Base-by-base conservation (phyloP, 2,797 vertebrate species). In the Dendrocincla fuliginosa region DNA sequence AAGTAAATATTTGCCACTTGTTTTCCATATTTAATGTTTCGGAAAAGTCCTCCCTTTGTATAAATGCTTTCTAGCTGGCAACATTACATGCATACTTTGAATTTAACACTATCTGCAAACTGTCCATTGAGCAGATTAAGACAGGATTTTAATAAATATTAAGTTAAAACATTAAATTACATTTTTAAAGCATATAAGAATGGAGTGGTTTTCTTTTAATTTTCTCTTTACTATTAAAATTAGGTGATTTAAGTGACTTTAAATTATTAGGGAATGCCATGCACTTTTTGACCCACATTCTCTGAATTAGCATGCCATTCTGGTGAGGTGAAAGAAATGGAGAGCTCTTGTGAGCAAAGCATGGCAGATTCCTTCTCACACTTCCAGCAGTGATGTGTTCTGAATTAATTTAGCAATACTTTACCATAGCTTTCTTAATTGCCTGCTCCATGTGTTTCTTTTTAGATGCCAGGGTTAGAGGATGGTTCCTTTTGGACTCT, bases 401-500 rank as follows among this genome's bases (percentile, higher is more conserved):
- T 74, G 32, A 56, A 13, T 73, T 63, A 18, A 55, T 83, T 85
- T 59, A 90, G 10, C 37, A 46, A 32, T 46, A 25, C 9, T 87
- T 80, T n/a, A 37, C 18, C 8, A 13, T 2, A 49, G 13, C 52
- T 32, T 10, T 24, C n/a, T 47, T 59, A 71, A 84, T n/a, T 84
- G 16, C 49, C 60, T 61, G 33, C 55, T 55, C 10, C 4, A 0
- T 74, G 15, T 96, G 27, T 84, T 93, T 95, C 69, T 95, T 97
- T 97, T 47, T 96, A 99, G 98, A 99, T 97, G 7, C 98, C 79
- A 98, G 98, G 76, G 98, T 99, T 91, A 97, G 98, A 98, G 98
- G 98, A 94, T 99, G 98, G 98, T 96, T 98, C 74, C 96, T 99
- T 97, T 86, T 99, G 98, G 98, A 99, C 93, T 99, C 98, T 50